Conservation (phyloP, 92 coral and sea anemone genomes). For the Palythoa grandis region DNA sequence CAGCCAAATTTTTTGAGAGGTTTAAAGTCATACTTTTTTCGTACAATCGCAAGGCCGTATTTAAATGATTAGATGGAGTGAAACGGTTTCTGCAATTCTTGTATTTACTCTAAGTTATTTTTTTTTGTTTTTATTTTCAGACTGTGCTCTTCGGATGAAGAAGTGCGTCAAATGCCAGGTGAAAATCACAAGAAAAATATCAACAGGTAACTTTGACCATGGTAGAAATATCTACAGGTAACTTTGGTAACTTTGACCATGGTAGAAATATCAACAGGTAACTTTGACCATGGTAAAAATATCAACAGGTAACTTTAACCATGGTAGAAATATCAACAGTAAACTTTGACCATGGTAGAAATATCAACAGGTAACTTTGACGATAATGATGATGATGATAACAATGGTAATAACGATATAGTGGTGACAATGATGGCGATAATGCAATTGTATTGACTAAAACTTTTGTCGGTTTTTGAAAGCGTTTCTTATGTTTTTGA, state of each 20-base stretch:
- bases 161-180: constrained; percentile 76
- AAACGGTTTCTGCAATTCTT: background rate
- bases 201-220: constrained; percentile 30
- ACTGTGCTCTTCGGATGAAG: constrained; percentile 78
- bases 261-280: constrained; percentile 43
- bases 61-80: background rate
- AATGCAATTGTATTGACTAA: no score
- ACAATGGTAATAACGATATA: no score
- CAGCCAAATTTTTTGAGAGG: background rate
- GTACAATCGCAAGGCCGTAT: background rate
- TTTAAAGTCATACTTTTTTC: background rate
- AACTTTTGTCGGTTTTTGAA: no score
- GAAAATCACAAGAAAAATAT: constrained; percentile 59
- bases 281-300: constrained; percentile 31
- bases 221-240: background rate
- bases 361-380: constrained; percentile 41
- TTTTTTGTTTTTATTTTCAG: constrained; percentile 31
- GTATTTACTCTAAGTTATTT: background rate
- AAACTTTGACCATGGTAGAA: background rate
- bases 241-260: no score
- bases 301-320: constrained; percentile 29
- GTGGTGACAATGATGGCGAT: no score
- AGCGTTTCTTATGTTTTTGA: no score
- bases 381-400: no score
- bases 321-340: background rate